Conservation (phyloP, 2,888 invertebrate species). For the Callyntrura sp. region DNA sequence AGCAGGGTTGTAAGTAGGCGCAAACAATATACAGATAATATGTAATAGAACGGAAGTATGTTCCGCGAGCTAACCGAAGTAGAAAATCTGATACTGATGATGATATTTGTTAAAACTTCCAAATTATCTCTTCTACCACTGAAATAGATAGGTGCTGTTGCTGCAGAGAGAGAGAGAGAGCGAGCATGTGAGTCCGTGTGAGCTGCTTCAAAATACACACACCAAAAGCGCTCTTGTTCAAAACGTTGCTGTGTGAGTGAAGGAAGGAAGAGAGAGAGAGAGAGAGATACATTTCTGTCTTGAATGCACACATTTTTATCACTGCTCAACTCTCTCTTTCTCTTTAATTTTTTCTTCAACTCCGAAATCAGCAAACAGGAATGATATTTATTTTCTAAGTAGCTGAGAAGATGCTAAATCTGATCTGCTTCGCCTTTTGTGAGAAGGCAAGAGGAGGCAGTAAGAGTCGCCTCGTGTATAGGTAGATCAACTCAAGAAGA, state of each 20-base stretch:
- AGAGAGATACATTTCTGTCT: background rate
- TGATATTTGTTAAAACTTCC: constrained; percentile 35
- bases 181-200: background rate
- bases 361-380: constrained; percentile 27
- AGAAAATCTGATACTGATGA: constrained; percentile 33
- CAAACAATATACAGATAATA: constrained; percentile 28
- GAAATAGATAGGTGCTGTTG: constrained; percentile 4
- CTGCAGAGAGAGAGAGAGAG: too few species aligned
- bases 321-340: background rate
- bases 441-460: background rate
- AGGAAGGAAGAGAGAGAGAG: background rate
- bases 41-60: background rate
- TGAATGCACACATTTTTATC: background rate
- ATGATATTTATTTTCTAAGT: constrained; percentile 46
- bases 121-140: constrained; percentile 16
- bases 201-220: background rate
- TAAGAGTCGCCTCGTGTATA: background rate
- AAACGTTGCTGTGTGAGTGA: background rate
- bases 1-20: background rate
- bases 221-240: background rate
- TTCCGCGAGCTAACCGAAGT: constrained; percentile 7
- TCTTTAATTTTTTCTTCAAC: constrained; percentile 19
- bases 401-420: background rate
- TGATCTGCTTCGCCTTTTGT: background rate
- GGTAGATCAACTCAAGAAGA: background rate